Evolutionary conservation across 2,113 vertebrate species (phyloP).

Genomic region (Zootoca vivipara): DNA sequence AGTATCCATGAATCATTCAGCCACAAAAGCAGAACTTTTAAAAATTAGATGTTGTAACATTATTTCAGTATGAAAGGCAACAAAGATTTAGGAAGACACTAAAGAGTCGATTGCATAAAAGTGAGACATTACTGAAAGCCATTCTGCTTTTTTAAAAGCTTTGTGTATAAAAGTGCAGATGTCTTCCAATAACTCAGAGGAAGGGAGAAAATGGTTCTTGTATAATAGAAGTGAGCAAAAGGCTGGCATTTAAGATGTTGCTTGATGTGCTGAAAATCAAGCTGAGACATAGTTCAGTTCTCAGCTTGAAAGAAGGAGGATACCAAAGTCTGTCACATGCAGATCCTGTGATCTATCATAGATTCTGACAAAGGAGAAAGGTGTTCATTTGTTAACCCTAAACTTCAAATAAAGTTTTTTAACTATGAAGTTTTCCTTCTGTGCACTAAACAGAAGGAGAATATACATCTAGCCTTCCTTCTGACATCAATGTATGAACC

Average conservation of each 20-base stretch:
- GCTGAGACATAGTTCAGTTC: not conserved
- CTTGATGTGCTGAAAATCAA: constrained; percentile 6
- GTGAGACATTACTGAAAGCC: constrained; percentile 14
- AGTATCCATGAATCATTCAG: constrained; percentile 2
- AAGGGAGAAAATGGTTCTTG: not conserved
- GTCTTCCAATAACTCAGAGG: constrained; percentile 3
- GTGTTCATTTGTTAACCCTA: not conserved
- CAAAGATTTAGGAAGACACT: constrained; percentile 12
- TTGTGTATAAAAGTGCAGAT: not conserved
- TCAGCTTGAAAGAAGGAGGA: constrained; percentile 1
- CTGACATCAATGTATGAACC: not conserved
- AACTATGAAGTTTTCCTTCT: not conserved
- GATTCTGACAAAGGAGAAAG: not conserved
- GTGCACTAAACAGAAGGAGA: not conserved
- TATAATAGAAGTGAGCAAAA: not conserved
- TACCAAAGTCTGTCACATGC: not conserved
- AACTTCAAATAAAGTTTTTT: not conserved
- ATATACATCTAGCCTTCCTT: not conserved
- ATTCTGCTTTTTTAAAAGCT: not conserved
- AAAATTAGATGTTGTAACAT: constrained; percentile 33
- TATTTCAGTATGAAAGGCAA: constrained; percentile 9
- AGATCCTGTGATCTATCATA: not conserved
- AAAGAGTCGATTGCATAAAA: constrained; percentile 4
- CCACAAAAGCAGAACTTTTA: constrained; percentile 35
- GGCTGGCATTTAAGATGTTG: not conserved